Evolutionary conservation across 2,888 invertebrate genomes (phyloP), one percentile per base, ranked within the genome.

Genomic region (Parnassius glacialis): DNA sequence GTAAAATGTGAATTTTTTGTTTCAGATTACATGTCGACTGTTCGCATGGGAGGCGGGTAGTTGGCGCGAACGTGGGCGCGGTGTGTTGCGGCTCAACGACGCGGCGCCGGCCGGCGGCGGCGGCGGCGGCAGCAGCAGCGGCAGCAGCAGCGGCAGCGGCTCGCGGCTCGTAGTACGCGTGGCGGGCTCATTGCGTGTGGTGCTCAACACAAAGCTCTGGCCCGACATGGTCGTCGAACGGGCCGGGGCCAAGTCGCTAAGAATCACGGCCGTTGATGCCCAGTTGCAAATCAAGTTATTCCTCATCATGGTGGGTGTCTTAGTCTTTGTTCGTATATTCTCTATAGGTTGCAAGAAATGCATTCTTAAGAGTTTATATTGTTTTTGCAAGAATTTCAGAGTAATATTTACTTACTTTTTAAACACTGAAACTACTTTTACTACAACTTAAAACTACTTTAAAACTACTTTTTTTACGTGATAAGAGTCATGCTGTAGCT

Each of bases 131-230:
- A 65, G 53, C 13, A 13, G 52, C 45, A 55, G 44, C 79, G 81
- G 67, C 79, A 64, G 78, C 25, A 50, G 45, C 3, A 11, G 42
- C 57, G 53, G 59, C 2, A 41, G 85, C 84, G 65, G 77, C 97
- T 77, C 97, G 95, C 66, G 98, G 66, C 93, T 98, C 12, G 97
- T 98, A 25, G 97, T 97, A 80, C 93, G 98, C 67, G 96, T 96
- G 42, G 94, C 96, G 16, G 98, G 98, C 57, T 97, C 97, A 72
- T 93, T 98, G 70, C 93, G 97, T 61, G 95, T 98, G 59, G 94
- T 98, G 76, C 93, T 99, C 64, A 99, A 98, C 85, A 98, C 98
- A 50, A 97, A 97, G 93, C 93, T 96, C 67, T 98, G 97, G 97
- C 94, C 96, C 9, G 98, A 96, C 67, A 98, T 98, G 98, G 95